Conservation (phyloP, 2,797 vertebrate species). For the Apogon talboti region DNA sequence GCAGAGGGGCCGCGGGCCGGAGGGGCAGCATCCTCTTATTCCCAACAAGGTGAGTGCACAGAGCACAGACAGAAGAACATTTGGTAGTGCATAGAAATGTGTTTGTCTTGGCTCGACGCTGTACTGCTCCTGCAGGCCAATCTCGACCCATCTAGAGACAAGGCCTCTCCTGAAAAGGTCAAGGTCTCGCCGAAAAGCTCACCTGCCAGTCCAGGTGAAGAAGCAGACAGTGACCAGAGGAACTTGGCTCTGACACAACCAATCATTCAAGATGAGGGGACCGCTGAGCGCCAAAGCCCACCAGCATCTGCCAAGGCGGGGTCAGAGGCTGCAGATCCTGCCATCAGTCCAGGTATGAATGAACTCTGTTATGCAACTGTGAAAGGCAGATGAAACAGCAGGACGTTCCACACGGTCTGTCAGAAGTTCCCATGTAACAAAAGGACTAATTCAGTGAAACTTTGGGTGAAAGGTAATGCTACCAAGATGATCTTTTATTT, state of each 20-base stretch:
- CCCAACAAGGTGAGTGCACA: constrained; percentile 68
- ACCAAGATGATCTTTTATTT: too few relatives aligned
- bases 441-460: neutral
- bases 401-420: neutral
- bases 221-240: constrained; percentile 55
- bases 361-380: neutral
- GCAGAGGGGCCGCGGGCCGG: constrained; percentile 65
- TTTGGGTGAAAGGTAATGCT: too few relatives aligned
- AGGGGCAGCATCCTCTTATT: constrained; percentile 72
- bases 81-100: neutral
- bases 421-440: too few relatives aligned
- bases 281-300: constrained; percentile 46
- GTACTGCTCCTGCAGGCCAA: constrained; percentile 63
- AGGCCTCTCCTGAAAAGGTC: constrained; percentile 52
- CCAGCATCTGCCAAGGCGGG: constrained; percentile 25
- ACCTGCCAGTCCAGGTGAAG: constrained; percentile 52
- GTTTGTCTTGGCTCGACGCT: neutral
- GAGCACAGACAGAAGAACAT: neutral
- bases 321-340: constrained; percentile 51
- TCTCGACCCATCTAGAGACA: constrained; percentile 64
- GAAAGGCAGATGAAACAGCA: neutral
- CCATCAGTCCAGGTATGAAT: constrained; percentile 67
- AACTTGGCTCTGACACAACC: constrained; percentile 50
- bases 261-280: constrained; percentile 50
- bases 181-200: constrained; percentile 57